Percentiles rank a stretch among this genome's conserved stretches.
phyloP scores from a whole-genome alignment of 2,888 invertebrate genomes.

The Pristionchus exspectatus region DNA sequence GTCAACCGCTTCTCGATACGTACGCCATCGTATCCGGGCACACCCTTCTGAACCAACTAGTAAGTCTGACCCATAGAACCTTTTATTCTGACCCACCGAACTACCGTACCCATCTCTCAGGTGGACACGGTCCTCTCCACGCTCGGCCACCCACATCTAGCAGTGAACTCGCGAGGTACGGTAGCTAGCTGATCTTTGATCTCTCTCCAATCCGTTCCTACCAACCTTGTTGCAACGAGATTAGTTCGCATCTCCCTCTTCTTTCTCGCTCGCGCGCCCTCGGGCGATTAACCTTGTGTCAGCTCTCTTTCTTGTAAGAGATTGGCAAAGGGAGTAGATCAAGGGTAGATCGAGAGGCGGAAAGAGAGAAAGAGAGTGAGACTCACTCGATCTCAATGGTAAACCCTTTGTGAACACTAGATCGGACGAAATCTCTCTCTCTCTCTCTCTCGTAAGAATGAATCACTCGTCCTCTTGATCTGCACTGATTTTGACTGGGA shows the following conservation, averaged over 20 bases:
- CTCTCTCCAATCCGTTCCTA: conserved; percentile 52
- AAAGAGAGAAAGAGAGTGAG: neutral
- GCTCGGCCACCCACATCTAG: conserved; percentile 86
- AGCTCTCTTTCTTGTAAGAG: conserved; percentile 11
- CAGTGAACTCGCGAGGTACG: conserved; percentile 81
- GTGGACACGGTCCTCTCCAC: conserved; percentile 91
- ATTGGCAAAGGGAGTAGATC: conserved; percentile 16
- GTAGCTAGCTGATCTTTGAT: neutral
- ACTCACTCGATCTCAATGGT: neutral
- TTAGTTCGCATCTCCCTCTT: neutral
- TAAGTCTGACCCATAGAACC: neutral
- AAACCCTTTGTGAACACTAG: neutral
- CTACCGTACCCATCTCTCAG: conserved; percentile 78
- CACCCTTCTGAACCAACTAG: conserved; percentile 83
- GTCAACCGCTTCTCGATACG: conserved; percentile 84
- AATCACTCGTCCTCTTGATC: neutral
- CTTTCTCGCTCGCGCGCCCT: neutral
- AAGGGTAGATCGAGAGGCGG: neutral
- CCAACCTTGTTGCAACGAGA: conserved; percentile 56
- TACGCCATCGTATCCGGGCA: conserved; percentile 89
- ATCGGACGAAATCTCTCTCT: neutral
- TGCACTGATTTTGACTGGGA: neutral
- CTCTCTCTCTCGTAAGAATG: neutral
- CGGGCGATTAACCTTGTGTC: neutral
- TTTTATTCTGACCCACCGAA: neutral